Evolutionary conservation across 2,888 invertebrate species (phyloP).

Genomic region (Oasisia sp.): DNA sequence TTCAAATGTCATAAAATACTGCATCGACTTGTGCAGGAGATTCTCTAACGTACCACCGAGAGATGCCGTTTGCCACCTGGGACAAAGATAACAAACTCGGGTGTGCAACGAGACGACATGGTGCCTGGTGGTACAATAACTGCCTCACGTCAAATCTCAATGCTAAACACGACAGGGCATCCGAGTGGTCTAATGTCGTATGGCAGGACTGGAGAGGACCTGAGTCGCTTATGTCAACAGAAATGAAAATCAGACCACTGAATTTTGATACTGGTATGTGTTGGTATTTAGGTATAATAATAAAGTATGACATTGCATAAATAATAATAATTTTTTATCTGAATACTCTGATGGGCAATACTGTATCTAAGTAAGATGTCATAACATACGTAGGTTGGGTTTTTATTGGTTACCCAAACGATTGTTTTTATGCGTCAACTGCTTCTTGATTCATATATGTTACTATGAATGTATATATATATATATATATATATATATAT

Average conservation of each 20-base stretch:
- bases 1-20: no score
- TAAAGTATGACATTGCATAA: background rate
- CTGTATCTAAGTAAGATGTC: background rate
- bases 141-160: background rate
- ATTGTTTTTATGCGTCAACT: no score
- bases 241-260: slow-evolving; percentile 7
- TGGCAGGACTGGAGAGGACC: background rate
- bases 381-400: background rate
- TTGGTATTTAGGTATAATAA: background rate
- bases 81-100: background rate
- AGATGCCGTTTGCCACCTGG: background rate
- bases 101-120: background rate
- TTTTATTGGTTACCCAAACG: no score
- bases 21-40: background rate
- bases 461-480: no score
- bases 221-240: background rate
- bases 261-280: background rate
- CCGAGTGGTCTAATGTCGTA: background rate
- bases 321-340: background rate
- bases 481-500: no score
- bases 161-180: background rate
- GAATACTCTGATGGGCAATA: background rate
- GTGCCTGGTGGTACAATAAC: background rate
- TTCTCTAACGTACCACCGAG: background rate
- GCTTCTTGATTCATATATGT: no score